Evolutionary conservation across 2,113 vertebrate species (phyloP).

Genomic region (Strigops habroptila): DNA sequence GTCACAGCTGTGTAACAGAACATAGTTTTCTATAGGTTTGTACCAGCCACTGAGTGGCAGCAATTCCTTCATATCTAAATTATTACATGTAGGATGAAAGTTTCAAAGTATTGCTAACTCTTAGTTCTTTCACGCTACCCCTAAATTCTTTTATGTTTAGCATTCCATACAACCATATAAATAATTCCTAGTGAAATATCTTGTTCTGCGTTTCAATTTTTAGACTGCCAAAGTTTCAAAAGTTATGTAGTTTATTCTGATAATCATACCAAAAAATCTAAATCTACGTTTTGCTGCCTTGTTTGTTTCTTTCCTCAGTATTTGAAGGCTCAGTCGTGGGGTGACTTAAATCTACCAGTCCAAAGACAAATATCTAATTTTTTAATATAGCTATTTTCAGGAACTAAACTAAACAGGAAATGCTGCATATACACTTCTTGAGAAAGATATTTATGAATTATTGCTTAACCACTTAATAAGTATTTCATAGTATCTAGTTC

Average conservation of each 20-base stretch:
- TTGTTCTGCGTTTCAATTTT: background rate
- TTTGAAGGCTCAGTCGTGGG: background rate
- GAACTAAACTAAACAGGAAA: conserved; percentile 33
- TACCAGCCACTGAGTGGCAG: conserved; percentile 54
- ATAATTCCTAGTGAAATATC: background rate
- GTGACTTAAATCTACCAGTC: background rate
- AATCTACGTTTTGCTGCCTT: background rate
- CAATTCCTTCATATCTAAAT: conserved; percentile 28
- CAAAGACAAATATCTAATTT: background rate
- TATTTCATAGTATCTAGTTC: background rate
- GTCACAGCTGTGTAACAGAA: background rate
- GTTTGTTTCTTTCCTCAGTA: background rate
- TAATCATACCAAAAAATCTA: background rate
- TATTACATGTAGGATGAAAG: background rate
- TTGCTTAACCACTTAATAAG: background rate
- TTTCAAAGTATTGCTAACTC: background rate
- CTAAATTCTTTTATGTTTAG: background rate
- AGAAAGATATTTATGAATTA: background rate
- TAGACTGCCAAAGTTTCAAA: background rate
- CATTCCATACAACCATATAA: background rate
- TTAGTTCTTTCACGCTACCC: background rate
- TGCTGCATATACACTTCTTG: background rate
- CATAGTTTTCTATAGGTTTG: background rate
- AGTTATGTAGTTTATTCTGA: background rate
- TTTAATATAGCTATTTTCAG: background rate